These are phyloP conservation scores for Idaea biselata DNA, from an alignment of 2,888 invertebrate genomes.

Conservation along the genomic window DNA sequence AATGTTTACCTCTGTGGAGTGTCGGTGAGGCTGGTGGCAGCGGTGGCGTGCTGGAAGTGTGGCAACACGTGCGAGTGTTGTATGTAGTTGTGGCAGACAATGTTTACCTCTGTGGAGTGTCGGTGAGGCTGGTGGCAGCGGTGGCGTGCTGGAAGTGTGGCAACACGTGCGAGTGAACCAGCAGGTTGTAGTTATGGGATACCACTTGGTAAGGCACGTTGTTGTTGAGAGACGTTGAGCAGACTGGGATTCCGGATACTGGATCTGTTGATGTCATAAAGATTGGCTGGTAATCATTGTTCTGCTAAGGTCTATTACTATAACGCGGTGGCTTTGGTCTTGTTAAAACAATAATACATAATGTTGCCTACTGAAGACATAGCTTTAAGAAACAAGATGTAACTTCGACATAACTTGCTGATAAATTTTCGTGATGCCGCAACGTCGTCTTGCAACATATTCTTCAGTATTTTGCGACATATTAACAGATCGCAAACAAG, in stretches of 20 bases:
- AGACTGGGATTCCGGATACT: slow-evolving; percentile 86
- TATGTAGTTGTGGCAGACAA: too few relatives aligned
- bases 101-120: slow-evolving; percentile 73
- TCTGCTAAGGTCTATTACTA: too few relatives aligned
- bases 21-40: slow-evolving; percentile 60
- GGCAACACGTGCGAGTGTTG: slow-evolving; percentile 88
- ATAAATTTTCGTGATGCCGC: too few relatives aligned
- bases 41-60: slow-evolving; percentile 74
- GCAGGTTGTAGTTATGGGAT: slow-evolving; percentile 88
- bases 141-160: slow-evolving; percentile 79
- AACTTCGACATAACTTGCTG: too few relatives aligned
- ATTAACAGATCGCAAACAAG: too few relatives aligned
- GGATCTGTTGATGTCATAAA: slow-evolving; percentile 74
- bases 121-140: slow-evolving; percentile 59
- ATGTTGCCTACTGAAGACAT: too few relatives aligned
- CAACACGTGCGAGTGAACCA: slow-evolving; percentile 87
- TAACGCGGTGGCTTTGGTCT: too few relatives aligned
- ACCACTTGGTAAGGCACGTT: slow-evolving; percentile 79
- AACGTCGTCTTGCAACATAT: too few relatives aligned
- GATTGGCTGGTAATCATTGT: too few relatives aligned
- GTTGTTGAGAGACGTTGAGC: slow-evolving; percentile 81
- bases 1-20: slow-evolving; percentile 75
- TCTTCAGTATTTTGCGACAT: too few relatives aligned
- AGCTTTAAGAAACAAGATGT: too few relatives aligned
- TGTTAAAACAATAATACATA: too few relatives aligned